A percentile compares a stretch with the other conserved stretches of the same genome.
phyloP scores from a whole-genome alignment of 2,113 vertebrate genomes.

The Lamprologus lemairii region DNA sequence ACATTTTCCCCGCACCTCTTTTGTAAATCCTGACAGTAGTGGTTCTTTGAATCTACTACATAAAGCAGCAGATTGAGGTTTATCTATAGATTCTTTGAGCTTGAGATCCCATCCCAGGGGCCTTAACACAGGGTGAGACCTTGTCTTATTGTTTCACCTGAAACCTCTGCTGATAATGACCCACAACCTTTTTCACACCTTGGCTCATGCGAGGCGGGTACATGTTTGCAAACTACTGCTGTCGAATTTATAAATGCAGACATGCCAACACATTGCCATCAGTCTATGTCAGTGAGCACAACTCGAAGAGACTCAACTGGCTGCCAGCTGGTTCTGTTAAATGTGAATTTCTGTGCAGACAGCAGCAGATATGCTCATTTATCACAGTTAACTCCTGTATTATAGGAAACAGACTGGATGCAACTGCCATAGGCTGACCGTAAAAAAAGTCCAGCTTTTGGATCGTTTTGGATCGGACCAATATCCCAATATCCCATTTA shows the following conservation, averaged over 20 bases:
- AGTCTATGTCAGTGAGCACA: neutral
- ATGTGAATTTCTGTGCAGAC: neutral
- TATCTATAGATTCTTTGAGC: neutral
- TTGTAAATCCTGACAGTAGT: neutral
- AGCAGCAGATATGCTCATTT: neutral
- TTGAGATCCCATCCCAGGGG: neutral
- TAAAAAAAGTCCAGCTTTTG: neutral
- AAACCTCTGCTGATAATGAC: neutral
- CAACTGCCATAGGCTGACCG: neutral
- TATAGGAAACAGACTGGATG: neutral
- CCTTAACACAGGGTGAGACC: neutral
- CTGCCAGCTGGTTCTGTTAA: neutral
- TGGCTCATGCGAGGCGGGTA: neutral
- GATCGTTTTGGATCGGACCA: neutral
- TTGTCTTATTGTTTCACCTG: neutral
- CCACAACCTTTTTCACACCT: neutral
- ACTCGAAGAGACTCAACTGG: neutral
- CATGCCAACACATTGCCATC: neutral
- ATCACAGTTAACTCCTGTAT: neutral
- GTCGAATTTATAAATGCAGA: neutral
- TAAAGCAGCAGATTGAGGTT: neutral
- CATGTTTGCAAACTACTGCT: neutral
- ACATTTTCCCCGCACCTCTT: neutral
- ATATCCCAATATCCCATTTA: neutral
- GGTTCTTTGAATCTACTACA: neutral